Percentiles rank a stretch among this genome's conserved stretches.
These are phyloP conservation scores for Istiophorus platypterus DNA, from an alignment of 2,113 vertebrate species.

Conservation along the genomic window DNA sequence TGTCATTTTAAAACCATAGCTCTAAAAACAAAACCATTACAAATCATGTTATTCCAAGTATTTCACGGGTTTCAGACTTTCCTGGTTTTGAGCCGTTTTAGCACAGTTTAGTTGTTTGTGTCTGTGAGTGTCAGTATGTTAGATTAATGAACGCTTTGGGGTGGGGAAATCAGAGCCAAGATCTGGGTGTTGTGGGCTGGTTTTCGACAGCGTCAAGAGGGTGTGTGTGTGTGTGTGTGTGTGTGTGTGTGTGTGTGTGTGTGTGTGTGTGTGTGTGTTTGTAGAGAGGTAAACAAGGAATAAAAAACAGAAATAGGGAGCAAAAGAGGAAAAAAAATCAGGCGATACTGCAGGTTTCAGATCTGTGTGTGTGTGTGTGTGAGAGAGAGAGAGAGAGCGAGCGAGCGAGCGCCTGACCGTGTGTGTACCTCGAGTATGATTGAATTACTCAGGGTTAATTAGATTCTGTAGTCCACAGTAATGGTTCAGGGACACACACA, in stretches of 20 bases:
- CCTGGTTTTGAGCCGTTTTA: neutral
- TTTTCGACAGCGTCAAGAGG: neutral
- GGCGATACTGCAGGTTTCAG: slow-evolving; percentile 26
- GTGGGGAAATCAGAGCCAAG: slow-evolving; percentile 36
- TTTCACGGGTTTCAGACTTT: slow-evolving; percentile 15
- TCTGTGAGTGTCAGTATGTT: slow-evolving; percentile 16
- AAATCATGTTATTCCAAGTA: neutral
- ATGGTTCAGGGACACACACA: slow-evolving; percentile 47
- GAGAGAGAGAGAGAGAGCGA: neutral
- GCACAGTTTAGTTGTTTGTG: slow-evolving; percentile 6
- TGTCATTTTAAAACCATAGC: neutral
- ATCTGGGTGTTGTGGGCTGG: slow-evolving; percentile 18
- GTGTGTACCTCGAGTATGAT: slow-evolving; percentile 66
- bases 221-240: neutral
- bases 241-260: neutral
- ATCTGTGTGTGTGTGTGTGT: slow-evolving; percentile 10
- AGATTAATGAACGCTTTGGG: slow-evolving; percentile 35
- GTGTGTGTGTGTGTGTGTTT: neutral
- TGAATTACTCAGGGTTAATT: slow-evolving; percentile 81
- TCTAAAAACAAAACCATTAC: neutral
- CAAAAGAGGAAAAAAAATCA: neutral
- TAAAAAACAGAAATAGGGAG: neutral
- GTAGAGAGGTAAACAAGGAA: slow-evolving; percentile 20
- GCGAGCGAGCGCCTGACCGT: slow-evolving; percentile 21
- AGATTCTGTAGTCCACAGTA: slow-evolving; percentile 68